Conservation (phyloP, 2,888 invertebrate species). For the Pseudanteris insignis region DNA sequence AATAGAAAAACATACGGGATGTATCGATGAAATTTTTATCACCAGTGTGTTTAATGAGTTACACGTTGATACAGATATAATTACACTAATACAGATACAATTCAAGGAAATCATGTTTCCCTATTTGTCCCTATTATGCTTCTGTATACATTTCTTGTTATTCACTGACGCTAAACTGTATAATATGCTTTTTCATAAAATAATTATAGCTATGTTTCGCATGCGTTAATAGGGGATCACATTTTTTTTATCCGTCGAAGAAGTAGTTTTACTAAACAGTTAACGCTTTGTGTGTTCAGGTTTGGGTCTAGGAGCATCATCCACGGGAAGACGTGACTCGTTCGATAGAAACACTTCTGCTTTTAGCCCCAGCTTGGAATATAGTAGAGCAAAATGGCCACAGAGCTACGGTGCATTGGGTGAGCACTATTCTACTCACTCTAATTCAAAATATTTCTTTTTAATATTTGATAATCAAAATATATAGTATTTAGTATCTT, state of each 20-base stretch:
- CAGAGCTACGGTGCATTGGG: slow-evolving; percentile 72
- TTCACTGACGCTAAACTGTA: slow-evolving; percentile 19
- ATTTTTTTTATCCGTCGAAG: not conserved
- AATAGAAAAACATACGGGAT: too few relatives aligned
- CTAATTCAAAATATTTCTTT: too few relatives aligned
- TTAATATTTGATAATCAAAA: too few relatives aligned
- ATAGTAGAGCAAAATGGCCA: slow-evolving; percentile 71
- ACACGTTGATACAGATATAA: too few relatives aligned
- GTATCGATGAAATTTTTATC: too few relatives aligned
- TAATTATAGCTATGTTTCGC: slow-evolving; percentile 8
- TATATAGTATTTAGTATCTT: too few relatives aligned
- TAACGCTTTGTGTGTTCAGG: slow-evolving; percentile 56
- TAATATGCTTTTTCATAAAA: too few relatives aligned
- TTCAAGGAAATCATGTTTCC: too few relatives aligned
- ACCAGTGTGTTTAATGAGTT: too few relatives aligned
- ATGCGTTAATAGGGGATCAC: slow-evolving; percentile 1
- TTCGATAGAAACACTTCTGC: slow-evolving; percentile 81
- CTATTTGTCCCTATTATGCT: too few relatives aligned
- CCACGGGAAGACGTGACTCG: slow-evolving; percentile 79
- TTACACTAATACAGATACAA: too few relatives aligned
- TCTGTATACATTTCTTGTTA: slow-evolving; percentile 14
- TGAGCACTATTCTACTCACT: slow-evolving; percentile 50
- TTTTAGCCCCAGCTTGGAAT: slow-evolving; percentile 79
- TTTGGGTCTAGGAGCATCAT: slow-evolving; percentile 69
- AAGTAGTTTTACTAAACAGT: slow-evolving; percentile 5